phyloP scores from a whole-genome alignment of 1,140 invertebrate species.

The Pogonognathellus flavescens region DNA sequence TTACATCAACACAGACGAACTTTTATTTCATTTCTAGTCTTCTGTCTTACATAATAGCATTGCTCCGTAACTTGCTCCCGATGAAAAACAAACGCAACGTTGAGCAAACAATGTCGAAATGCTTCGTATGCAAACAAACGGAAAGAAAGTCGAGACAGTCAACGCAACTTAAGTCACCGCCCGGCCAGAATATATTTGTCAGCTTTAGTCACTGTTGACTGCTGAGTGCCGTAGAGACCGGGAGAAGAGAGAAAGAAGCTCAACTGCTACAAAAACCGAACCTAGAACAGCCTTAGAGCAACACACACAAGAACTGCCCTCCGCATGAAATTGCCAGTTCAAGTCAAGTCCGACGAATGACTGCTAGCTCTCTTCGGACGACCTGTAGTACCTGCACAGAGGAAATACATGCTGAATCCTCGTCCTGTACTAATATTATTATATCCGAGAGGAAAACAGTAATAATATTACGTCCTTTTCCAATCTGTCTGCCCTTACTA shows the following conservation, averaged over 20 bases:
- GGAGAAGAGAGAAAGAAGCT: too few relatives aligned
- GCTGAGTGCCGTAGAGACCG: too few relatives aligned
- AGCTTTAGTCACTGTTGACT: conserved; percentile 5
- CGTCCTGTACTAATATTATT: neutral
- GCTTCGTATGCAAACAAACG: conserved; percentile 37
- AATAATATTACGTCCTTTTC: neutral
- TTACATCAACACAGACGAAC: too few relatives aligned
- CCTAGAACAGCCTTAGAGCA: neutral
- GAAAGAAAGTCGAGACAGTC: neutral
- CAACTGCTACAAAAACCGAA: neutral
- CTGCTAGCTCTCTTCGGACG: neutral
- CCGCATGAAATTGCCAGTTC: neutral
- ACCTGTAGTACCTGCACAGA: neutral
- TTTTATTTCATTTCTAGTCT: neutral
- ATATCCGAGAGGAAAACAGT: neutral
- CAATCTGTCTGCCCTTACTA: neutral
- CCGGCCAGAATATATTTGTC: conserved; percentile 38
- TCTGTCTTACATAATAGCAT: neutral
- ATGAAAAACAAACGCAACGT: conserved; percentile 14
- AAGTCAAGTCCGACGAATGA: neutral
- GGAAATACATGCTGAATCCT: neutral
- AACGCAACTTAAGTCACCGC: conserved; percentile 12
- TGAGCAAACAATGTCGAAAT: conserved; percentile 15
- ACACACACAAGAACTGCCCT: conserved; percentile 4
- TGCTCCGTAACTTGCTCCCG: neutral